Evolutionary conservation across 2,797 vertebrate genomes (phyloP).

Genomic region (Anguilla marmorata): DNA sequence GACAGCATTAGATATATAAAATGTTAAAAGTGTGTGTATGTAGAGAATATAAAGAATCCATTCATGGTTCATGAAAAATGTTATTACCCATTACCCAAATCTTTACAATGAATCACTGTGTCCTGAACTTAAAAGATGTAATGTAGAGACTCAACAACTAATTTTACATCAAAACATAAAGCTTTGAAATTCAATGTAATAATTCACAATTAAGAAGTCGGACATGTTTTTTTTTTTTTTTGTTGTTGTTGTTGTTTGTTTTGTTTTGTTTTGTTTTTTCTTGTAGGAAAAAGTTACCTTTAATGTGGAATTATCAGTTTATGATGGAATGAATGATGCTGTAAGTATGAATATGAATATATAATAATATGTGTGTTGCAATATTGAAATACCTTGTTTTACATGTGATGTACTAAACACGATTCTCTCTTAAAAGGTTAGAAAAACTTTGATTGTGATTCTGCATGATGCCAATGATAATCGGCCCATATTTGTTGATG

Average conservation of each 20-base stretch:
- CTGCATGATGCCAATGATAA: constrained; percentile 74
- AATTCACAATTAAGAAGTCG: neutral
- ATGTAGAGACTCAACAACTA: neutral
- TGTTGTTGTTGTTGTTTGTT: too few species aligned
- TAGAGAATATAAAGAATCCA: too few species aligned
- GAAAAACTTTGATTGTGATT: constrained; percentile 31
- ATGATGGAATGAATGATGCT: constrained; percentile 16
- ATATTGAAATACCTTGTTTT: neutral
- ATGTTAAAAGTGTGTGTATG: too few species aligned
- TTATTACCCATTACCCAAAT: too few species aligned
- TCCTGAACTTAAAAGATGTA: neutral
- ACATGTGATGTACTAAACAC: neutral
- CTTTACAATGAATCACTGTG: too few species aligned
- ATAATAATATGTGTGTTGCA: neutral
- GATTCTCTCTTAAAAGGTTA: constrained; percentile 45
- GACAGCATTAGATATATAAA: too few species aligned
- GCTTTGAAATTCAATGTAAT: neutral
- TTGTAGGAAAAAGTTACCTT: neutral
- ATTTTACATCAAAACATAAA: neutral
- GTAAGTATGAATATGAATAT: neutral
- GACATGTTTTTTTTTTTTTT: neutral
- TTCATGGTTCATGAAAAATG: too few species aligned
- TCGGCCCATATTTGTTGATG: constrained; percentile 58
- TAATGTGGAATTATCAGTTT: constrained; percentile 12
- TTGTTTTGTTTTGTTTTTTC: neutral